Base-by-base conservation (phyloP, 2,113 vertebrate genomes). In the Onychorhynchus coronatus region DNA sequence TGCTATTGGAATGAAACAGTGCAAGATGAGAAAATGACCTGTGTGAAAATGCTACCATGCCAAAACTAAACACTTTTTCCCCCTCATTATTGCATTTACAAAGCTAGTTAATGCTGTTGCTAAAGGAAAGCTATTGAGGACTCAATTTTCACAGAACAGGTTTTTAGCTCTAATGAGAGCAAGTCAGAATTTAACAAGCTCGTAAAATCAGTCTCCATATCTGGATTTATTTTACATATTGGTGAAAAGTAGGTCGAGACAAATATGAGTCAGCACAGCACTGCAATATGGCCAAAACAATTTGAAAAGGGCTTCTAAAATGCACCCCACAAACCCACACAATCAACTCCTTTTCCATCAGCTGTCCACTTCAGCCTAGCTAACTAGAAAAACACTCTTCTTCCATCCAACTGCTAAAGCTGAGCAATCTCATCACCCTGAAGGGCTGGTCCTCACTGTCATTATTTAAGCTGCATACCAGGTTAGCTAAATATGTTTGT, bases 241-340 rank as follows among this genome's bases (percentile, higher is more conserved):
- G 61, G 72, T 74, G 47, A 91, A 95, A 96, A 95, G 79, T 92
- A 97, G 80, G 95, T 92, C 47, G 6, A 81, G 68, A 91, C 68
- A 89, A 92, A 68, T 67, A 44, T 95, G 91, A 96, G 79, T 96
- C 94, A 95, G 94, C 92, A 94, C 30, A 88, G 86, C 83, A 67
- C 76, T 68, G 68, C 91, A 89, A 89, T 81, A 84, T 20, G 39
- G 61, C 76, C 86, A 67, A 78, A 95, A 92, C 14, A 67, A 67
- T 47, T 41, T 71, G 49, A 88, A 91, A 91, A 91, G 46, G 21
- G 44, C 65, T 91, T 84, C 80, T 87, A 71, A 94, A 91, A 94
- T 47, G 59, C 74, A 89, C 42, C 66, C 67, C 23, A 35, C 25
- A 81, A 86, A 59, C 14, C 39, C 59, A 74, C 8, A 65, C 12